A percentile compares a stretch with the other conserved stretches of the same genome.
phyloP scores from a whole-genome alignment of 2,888 invertebrate species.

The Rotaria macrura region DNA sequence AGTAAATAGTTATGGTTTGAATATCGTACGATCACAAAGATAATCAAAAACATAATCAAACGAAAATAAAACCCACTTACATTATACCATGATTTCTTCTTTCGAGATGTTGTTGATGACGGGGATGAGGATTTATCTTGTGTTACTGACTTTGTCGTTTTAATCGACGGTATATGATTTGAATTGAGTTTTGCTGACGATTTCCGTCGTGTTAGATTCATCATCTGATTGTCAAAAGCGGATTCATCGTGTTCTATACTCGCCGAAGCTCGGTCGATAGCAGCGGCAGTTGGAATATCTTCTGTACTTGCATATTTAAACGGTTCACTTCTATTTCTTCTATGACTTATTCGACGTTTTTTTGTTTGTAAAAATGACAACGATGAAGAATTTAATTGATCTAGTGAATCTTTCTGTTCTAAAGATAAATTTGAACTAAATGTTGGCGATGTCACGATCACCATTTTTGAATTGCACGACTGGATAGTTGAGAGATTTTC shows the following conservation, averaged over 20 bases:
- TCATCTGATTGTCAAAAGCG: too few species aligned
- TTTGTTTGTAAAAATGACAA: neutral
- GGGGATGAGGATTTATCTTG: neutral
- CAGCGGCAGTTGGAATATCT: neutral
- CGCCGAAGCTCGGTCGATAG: neutral
- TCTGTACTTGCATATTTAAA: neutral
- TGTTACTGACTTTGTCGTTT: neutral
- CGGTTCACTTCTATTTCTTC: conserved; percentile 14
- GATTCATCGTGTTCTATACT: neutral
- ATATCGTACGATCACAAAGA: neutral
- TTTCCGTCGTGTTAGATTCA: neutral
- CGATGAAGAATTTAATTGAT: neutral
- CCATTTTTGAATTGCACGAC: neutral
- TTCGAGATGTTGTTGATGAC: neutral
- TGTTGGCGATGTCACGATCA: neutral
- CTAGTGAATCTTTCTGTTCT: neutral
- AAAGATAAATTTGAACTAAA: neutral
- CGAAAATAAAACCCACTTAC: neutral
- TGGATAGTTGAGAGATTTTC: neutral
- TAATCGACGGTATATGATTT: neutral
- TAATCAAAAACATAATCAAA: neutral
- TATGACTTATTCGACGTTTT: neutral
- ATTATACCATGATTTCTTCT: neutral
- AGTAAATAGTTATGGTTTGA: neutral
- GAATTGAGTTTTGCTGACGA: neutral